Conservation (phyloP, 2,113 vertebrate species). For the Laticauda colubrina region DNA sequence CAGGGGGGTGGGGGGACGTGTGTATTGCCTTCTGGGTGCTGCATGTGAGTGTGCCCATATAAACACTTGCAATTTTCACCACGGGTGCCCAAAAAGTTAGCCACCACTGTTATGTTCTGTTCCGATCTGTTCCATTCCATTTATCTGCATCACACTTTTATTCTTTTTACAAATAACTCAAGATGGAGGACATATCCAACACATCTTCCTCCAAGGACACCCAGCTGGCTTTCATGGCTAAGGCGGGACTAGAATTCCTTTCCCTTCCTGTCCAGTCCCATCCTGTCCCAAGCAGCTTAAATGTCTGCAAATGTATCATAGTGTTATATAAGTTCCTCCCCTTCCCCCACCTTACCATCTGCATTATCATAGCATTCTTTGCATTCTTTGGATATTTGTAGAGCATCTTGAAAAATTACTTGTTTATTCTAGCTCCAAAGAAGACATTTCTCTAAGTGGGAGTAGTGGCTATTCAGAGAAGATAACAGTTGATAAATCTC, state of each 20-base stretch:
- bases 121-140: not conserved
- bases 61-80: too few relatives aligned
- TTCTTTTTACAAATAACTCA: not conserved
- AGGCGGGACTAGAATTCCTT: not conserved
- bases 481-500: not conserved
- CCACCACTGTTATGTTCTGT: not conserved
- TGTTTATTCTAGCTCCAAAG: not conserved
- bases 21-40: too few relatives aligned
- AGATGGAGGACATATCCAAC: not conserved
- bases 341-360: not conserved
- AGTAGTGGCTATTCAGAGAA: not conserved
- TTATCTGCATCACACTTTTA: not conserved
- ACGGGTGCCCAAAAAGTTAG: too few relatives aligned
- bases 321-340: not conserved
- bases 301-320: not conserved
- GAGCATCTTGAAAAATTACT: not conserved
- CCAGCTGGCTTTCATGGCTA: not conserved
- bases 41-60: too few relatives aligned
- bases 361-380: not conserved
- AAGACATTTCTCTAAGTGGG: not conserved
- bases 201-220: not conserved
- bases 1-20: too few relatives aligned
- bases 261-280: not conserved
- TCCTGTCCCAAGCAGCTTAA: not conserved
- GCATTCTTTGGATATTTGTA: not conserved